phyloP scores from a whole-genome alignment of 2,888 invertebrate species.

The Hydropsyche betteni region DNA sequence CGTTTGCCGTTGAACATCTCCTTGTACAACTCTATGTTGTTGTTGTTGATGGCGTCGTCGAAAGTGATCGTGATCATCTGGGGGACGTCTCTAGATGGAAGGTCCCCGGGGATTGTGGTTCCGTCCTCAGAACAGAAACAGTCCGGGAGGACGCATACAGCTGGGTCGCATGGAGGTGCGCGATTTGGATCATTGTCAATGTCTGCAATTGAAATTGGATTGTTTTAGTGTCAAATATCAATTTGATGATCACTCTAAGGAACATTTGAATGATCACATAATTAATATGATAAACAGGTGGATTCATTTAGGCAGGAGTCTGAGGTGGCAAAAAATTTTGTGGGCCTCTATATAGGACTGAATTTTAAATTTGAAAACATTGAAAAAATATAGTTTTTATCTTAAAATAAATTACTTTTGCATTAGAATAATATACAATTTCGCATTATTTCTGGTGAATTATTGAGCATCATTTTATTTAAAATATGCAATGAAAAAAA shows the following conservation, averaged over 20 bases:
- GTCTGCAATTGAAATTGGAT: conserved; percentile 66
- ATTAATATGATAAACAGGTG: too few species aligned
- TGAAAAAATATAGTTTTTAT: too few species aligned
- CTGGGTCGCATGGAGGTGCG: conserved; percentile 87
- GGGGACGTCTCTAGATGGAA: conserved; percentile 85
- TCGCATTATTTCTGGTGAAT: too few species aligned
- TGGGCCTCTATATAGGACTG: too few species aligned
- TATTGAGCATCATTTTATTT: too few species aligned
- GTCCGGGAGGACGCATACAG: conserved; percentile 87
- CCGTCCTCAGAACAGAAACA: conserved; percentile 96
- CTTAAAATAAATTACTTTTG: too few species aligned
- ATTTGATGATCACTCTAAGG: not conserved
- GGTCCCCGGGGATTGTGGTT: conserved; percentile 84
- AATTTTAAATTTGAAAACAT: too few species aligned
- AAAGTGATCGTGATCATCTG: conserved; percentile 96
- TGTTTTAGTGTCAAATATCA: conserved; percentile 47
- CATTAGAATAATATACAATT: too few species aligned
- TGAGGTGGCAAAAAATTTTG: too few species aligned
- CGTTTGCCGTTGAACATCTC: conserved; percentile 90
- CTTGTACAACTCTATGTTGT: conserved; percentile 92
- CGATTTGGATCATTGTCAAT: conserved; percentile 94
- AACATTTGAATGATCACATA: too few species aligned
- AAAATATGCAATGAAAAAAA: too few species aligned
- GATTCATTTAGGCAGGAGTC: too few species aligned
- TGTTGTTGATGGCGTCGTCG: conserved; percentile 94